Evolutionary conservation across 2,797 vertebrate genomes (phyloP), one percentile per base, ranked within the genome.

Genomic region (Epinephelus awoara): DNA sequence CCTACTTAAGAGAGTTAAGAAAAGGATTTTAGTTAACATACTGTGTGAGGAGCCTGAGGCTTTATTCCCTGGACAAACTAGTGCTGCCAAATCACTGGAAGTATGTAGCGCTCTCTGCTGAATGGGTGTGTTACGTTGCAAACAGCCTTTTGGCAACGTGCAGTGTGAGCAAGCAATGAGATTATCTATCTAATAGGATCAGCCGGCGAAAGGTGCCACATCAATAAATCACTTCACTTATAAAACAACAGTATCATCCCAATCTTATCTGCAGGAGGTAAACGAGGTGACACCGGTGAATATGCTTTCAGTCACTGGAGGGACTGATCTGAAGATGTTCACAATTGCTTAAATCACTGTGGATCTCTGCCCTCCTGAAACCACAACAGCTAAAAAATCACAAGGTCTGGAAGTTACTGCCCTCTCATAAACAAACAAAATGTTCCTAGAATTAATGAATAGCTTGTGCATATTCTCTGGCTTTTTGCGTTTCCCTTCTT

Each of bases 171-270:
- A 47, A 42, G 71, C 50, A 86, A 83, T 51, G 27, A 82, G 75
- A 86, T 89, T 77, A 90, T 82, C 72, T 63, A 17, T 77, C 47
- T 84, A 83, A 84, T 49, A 55, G 58, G 80, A 89, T 88, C 64
- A 80, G 57, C 27, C 23, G 10, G 47, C 3, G 18, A 68, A 79
- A 81, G 57, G 76, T 79, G 77, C 42, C 72, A 72, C 40, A 73
- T 80, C 65, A 72, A 81, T 69, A 86, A 71, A 85, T 84, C 72
- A 69, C 75, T 57, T 47, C 59, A 59, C 62, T 19, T 66, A 49
- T 80, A 44, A 85, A 83, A 88, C 73, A 59, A 77, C 57, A 67
- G 54, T 63, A 74, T 82, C 72, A n/a, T 29, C 3, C 7, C 49
- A 58, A 61, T 82, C 82, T 76, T 52, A 85, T 89, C 74, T 67